A percentile compares a stretch with the other conserved stretches of the same genome.
phyloP scores from a whole-genome alignment of 1,140 invertebrate species.

The Papilio glaucus region DNA sequence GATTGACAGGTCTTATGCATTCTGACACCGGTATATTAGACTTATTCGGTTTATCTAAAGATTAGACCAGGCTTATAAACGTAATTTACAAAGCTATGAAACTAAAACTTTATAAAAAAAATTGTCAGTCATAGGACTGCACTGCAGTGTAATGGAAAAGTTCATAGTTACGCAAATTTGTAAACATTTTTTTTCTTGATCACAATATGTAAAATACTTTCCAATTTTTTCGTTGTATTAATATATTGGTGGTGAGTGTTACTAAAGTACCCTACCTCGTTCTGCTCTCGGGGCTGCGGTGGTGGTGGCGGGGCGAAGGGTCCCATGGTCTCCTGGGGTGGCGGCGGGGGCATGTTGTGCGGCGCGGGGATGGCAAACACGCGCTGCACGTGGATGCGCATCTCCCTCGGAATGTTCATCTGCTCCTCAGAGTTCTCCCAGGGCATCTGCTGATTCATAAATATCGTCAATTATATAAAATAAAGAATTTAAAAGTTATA shows the following conservation, averaged over 20 bases:
- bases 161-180: no score
- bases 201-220: no score
- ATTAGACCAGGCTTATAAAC: no score
- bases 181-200: no score
- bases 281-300: constrained; percentile 64
- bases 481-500: neutral
- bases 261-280: constrained; percentile 53
- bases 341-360: constrained; percentile 65
- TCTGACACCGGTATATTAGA: neutral
- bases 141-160: no score
- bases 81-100: no score
- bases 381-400: constrained; percentile 81
- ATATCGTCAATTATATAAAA: neutral
- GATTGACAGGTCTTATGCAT: neutral
- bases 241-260: neutral
- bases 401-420: constrained; percentile 71
- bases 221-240: no score
- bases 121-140: no score
- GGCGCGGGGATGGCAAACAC: constrained; percentile 75
- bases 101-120: no score
- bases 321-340: constrained; percentile 61
- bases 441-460: constrained; percentile 62
- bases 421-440: constrained; percentile 79
- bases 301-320: constrained; percentile 70
- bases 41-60: no score